These are phyloP conservation scores for Merluccius polli DNA, from an alignment of 2,797 vertebrate species.

Conservation along the genomic window DNA sequence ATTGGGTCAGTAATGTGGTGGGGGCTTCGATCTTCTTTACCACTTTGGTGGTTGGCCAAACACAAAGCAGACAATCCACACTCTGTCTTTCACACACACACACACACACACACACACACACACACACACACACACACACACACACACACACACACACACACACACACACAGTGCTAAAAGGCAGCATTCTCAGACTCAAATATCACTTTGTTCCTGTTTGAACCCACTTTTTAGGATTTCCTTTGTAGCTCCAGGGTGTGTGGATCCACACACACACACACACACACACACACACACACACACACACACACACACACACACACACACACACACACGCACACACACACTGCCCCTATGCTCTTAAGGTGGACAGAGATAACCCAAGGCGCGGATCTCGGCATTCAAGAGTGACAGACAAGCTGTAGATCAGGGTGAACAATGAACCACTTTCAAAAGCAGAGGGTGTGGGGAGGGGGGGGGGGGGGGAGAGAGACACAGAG, in stretches of 20 bases:
- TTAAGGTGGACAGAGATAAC: slow-evolving; percentile 3
- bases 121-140: slow-evolving; percentile 9
- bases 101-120: slow-evolving; percentile 7
- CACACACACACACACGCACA: slow-evolving; percentile 8
- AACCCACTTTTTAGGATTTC: slow-evolving; percentile 14
- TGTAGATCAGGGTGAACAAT: neutral
- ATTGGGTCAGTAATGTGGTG: neutral
- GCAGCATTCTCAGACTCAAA: slow-evolving; percentile 10
- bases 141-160: slow-evolving; percentile 11
- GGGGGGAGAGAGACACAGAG: neutral
- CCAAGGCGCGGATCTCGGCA: neutral
- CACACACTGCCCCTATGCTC: neutral
- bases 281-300: neutral
- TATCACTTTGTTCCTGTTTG: slow-evolving; percentile 15
- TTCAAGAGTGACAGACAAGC: neutral
- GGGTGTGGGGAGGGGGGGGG: neutral
- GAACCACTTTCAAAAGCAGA: neutral
- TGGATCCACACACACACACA: slow-evolving; percentile 6
- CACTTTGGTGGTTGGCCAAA: neutral
- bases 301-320: slow-evolving; percentile 1
- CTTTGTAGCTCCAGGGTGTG: slow-evolving; percentile 15
- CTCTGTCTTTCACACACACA: neutral
- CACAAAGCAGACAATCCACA: slow-evolving; percentile 4
- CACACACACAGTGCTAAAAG: slow-evolving; percentile 7
- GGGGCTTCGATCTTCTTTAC: neutral